Evolutionary conservation across 1,140 invertebrate species (phyloP).

Genomic region (Drosophila obscura): DNA sequence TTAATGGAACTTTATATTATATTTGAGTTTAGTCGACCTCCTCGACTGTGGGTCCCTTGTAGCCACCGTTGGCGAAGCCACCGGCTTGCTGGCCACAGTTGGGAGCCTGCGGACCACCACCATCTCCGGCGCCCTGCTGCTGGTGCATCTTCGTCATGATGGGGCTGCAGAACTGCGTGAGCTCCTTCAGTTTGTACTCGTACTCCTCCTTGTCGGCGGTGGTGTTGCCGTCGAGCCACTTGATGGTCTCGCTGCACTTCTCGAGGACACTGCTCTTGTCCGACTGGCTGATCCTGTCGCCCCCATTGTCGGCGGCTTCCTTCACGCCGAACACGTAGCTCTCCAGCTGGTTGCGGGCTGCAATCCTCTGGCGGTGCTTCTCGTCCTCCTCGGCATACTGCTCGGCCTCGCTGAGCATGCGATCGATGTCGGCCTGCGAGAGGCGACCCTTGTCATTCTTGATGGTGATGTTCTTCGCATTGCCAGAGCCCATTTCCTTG

Average conservation of each 20-base stretch:
- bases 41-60: conserved; percentile 87
- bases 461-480: conserved; percentile 90
- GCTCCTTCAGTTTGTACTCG: conserved; percentile 86
- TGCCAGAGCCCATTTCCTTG: conserved; percentile 85
- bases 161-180: conserved; percentile 85
- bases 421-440: conserved; percentile 92
- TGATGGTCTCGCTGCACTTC: conserved; percentile 85
- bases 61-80: conserved; percentile 77
- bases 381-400: conserved; percentile 89
- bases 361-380: conserved; percentile 87
- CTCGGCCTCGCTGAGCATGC: conserved; percentile 87
- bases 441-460: conserved; percentile 93
- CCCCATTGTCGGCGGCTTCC: conserved; percentile 84
- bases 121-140: conserved; percentile 70
- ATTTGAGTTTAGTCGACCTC: conserved; percentile 87
- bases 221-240: conserved; percentile 88
- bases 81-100: conserved; percentile 81
- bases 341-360: conserved; percentile 87
- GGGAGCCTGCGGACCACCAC: conserved; percentile 73
- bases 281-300: conserved; percentile 76
- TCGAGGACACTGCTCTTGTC: conserved; percentile 84
- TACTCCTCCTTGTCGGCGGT: conserved; percentile 88
- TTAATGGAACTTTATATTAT: conserved; percentile 3
- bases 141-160: conserved; percentile 86
- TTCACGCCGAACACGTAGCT: conserved; percentile 90